These are phyloP conservation scores for Caprella mutica DNA, from an alignment of 2,888 invertebrate species.

Conservation along the genomic window DNA sequence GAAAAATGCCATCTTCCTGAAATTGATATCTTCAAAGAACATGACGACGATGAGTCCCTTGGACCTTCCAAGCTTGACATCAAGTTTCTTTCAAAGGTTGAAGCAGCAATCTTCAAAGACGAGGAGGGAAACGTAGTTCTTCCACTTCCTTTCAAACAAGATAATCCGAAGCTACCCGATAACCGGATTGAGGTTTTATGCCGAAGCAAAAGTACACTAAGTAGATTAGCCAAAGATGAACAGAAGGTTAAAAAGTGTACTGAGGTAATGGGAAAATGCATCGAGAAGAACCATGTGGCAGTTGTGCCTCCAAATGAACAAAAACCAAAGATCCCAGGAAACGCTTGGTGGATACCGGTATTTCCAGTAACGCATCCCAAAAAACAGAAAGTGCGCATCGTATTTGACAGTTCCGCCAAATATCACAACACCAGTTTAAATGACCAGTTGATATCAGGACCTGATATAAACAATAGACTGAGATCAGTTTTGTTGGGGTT, in stretches of 20 bases:
- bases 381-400: not conserved
- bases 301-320: not conserved
- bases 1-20: too few relatives aligned
- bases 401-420: not conserved
- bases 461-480: conserved; percentile 2
- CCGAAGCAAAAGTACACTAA: not conserved
- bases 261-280: not conserved
- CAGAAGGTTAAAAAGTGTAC: not conserved
- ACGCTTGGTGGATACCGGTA: too few relatives aligned
- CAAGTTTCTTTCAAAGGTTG: not conserved
- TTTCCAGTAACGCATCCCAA: conserved; percentile 1
- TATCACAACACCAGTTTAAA: not conserved
- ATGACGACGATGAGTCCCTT: not conserved
- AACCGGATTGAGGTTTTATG: not conserved
- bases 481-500: not conserved
- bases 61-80: not conserved
- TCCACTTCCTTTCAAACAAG: not conserved
- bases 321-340: not conserved
- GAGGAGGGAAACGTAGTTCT: not conserved
- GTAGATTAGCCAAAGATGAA: not conserved
- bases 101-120: not conserved
- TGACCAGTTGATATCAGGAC: not conserved
- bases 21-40: too few relatives aligned
- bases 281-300: not conserved
- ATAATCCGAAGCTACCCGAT: not conserved